Conservation (phyloP, 1,140 invertebrate genomes). For the Phenacoccus solenopsis region DNA sequence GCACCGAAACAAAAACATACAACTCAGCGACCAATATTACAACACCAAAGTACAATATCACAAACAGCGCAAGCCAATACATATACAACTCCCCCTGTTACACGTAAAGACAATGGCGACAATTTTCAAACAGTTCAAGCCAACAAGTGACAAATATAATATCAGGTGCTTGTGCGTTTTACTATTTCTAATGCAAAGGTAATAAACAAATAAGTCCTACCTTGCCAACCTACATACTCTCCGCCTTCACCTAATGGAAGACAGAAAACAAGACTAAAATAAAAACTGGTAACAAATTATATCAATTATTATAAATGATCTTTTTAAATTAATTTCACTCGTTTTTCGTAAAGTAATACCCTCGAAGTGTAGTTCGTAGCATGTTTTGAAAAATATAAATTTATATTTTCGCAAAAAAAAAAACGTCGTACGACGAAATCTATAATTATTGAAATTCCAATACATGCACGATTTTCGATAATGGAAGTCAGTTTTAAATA, state of each 20-base stretch:
- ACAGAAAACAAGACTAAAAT: constrained; percentile 29
- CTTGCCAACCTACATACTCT: constrained; percentile 74
- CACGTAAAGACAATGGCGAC: not conserved
- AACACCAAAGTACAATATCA: not conserved
- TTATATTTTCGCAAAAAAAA: too few relatives aligned
- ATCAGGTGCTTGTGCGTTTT: not conserved
- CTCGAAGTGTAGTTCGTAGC: too few relatives aligned
- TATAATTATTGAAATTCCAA: too few relatives aligned
- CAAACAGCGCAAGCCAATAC: not conserved
- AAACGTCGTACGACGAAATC: too few relatives aligned
- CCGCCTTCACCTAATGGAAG: constrained; percentile 57
- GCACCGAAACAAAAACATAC: not conserved
- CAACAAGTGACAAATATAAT: too few relatives aligned
- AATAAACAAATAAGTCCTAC: constrained; percentile 39
- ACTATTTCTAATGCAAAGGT: constrained; percentile 34
- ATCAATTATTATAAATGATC: not conserved
- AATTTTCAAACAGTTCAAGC: not conserved
- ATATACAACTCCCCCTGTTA: too few relatives aligned
- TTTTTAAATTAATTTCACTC: not conserved
- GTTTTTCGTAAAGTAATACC: too few relatives aligned
- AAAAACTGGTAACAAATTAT: constrained; percentile 5
- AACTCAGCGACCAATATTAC: not conserved
- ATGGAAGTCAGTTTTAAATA: not conserved
- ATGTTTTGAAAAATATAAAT: too few relatives aligned
- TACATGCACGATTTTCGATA: not conserved